Evolutionary conservation across 2,888 invertebrate genomes (phyloP), one percentile per base, ranked within the genome.

Genomic region (Pollenia amentaria): DNA sequence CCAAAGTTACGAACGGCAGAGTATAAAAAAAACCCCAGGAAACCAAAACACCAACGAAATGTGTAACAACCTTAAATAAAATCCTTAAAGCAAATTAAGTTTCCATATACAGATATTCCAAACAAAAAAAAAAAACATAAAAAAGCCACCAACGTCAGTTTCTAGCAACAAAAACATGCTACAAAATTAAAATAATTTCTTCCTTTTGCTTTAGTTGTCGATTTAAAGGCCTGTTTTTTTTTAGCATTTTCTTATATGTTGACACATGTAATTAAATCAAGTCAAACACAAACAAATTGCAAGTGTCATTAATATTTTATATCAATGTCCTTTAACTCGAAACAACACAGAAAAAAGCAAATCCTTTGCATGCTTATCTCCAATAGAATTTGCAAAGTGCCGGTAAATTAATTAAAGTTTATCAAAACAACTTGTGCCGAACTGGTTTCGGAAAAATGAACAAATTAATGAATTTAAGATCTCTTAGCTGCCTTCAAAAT

Each of bases 261-360:
- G 90, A 90, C 90, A 90, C 46, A 40, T 55, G 64, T 89, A 91
- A 90, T 91, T 91, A 91, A 91, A 90, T 89, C 82, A 88, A 89
- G 80, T 89, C 89, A 85, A 90, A 89, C 82, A 85, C 78, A 88
- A 89, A 90, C 90, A 91, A 90, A 91, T 90, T 90, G 89, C 89
- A 84, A 89, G 90, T 91, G 90, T 90, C 90, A 90, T 88, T 84
- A 90, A 88, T 89, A 81, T 90, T 91, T 91, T 89, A 89, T 90
- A 90, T 91, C 89, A 90, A 90, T n/a, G 51, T 55, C 69, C 67
- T 18, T 62, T 82, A 29, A 51, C 67, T 51, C 1, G 44, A 38
- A 21, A n/a, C 48, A 60, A 16, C 21, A 40, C 29, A 29, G 29
- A 29, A 29, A 29, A 29, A 29, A 29, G 29, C 29, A n/a, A 53